Percentiles rank a stretch among this genome's conserved stretches.
Evolutionary conservation across 2,113 vertebrate genomes (phyloP).

Genomic region (Rhinolophus ferrumequinum): DNA sequence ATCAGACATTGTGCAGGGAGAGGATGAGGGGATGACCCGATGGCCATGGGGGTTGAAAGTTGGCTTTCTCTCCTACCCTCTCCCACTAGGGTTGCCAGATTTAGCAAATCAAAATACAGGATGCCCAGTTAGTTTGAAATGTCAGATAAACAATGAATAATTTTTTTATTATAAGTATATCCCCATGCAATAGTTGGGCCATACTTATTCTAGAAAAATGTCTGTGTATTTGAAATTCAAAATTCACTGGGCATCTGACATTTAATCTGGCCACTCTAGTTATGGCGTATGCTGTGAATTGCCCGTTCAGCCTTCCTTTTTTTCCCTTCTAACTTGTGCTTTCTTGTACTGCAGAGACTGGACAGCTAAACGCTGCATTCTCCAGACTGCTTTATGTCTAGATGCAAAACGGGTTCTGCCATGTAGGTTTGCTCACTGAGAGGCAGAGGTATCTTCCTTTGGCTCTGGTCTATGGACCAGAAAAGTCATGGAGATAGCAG

Average conservation of each 20-base stretch:
- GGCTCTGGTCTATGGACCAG: not conserved
- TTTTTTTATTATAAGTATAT: not conserved
- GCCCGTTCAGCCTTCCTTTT: not conserved
- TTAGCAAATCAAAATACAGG: not conserved
- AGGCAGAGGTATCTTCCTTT: not conserved
- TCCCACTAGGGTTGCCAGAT: not conserved
- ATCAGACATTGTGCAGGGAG: not conserved
- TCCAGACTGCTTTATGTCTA: not conserved
- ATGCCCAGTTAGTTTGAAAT: not conserved
- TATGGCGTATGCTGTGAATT: not conserved
- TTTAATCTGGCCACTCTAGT: fast-evolving
- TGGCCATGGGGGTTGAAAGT: not conserved
- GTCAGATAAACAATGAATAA: not conserved
- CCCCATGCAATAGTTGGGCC: not conserved
- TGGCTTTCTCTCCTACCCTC: not conserved
- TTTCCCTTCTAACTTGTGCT: not conserved
- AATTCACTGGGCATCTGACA: not conserved
- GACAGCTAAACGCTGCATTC: not conserved
- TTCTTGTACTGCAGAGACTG: not conserved
- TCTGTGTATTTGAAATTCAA: not conserved
- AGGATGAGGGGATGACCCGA: not conserved
- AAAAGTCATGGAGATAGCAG: not conserved
- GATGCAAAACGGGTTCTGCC: not conserved
- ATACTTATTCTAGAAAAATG: not conserved
- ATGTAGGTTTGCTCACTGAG: not conserved